Conservation (phyloP, 2,888 invertebrate species). For the Lacanobia oleracea region DNA sequence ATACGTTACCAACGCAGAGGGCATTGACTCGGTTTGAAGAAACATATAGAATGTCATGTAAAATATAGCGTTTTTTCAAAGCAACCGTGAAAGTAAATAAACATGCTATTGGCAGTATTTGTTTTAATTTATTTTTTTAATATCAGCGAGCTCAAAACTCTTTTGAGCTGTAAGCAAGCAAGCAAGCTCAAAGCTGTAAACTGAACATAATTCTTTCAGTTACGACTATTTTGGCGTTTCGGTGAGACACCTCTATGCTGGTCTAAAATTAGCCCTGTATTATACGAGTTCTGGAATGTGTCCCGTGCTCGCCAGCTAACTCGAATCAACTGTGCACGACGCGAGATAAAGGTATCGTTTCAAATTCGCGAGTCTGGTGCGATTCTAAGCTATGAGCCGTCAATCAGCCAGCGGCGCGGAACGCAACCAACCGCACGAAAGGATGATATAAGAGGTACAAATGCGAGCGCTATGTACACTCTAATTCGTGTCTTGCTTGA, state of each 20-base stretch:
- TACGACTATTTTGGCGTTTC: conserved; percentile 50
- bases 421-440: conserved; percentile 54
- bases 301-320: conserved; percentile 56
- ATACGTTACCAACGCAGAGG: conserved; percentile 11
- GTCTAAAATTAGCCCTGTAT: conserved; percentile 66
- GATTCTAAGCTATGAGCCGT: conserved; percentile 42
- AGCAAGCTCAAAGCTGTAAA: too few species aligned
- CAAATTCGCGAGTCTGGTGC: conserved; percentile 45
- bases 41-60: conserved; percentile 15
- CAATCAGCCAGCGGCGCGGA: conserved; percentile 60
- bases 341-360: conserved; percentile 46
- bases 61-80: conserved; percentile 21
- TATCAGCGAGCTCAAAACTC: conserved; percentile 16
- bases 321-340: conserved; percentile 55
- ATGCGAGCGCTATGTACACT: conserved; percentile 39
- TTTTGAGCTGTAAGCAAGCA: too few species aligned
- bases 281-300: conserved; percentile 68
- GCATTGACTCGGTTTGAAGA: conserved; percentile 27
- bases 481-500: conserved; percentile 27
- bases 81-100: conserved; percentile 30
- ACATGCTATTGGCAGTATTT: not conserved
- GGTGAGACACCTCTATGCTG: conserved; percentile 54
- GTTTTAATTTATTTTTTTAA: not conserved
- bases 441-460: conserved; percentile 60
- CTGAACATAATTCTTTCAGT: conserved; percentile 51